phyloP scores from a whole-genome alignment of 2,797 vertebrate species.

The Adelosebastes latens region DNA sequence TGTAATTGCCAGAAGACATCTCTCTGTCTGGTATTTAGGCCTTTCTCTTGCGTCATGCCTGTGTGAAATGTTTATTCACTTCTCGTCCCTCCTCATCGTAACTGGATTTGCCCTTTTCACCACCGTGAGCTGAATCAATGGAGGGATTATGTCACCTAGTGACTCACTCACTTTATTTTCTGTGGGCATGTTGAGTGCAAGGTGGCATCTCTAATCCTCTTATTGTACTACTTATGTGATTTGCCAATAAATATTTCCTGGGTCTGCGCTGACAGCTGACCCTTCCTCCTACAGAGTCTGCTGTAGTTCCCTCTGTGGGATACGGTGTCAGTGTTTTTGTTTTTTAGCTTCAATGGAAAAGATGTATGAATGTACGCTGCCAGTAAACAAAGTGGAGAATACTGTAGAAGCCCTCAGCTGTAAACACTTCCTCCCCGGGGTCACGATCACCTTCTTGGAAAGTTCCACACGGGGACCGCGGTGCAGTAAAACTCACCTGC shows the following conservation, averaged over 20 bases:
- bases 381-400: slow-evolving; percentile 45
- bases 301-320: slow-evolving; percentile 23
- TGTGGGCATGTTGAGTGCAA: slow-evolving; percentile 37
- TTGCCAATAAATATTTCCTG: slow-evolving; percentile 35
- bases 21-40: slow-evolving; percentile 3
- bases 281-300: slow-evolving; percentile 19
- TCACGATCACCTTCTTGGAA: slow-evolving; percentile 43
- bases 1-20: not conserved
- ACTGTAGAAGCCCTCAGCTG: slow-evolving; percentile 3
- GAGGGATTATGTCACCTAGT: slow-evolving; percentile 50
- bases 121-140: slow-evolving; percentile 37
- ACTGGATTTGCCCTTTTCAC: slow-evolving; percentile 53
- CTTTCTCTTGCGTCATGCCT: slow-evolving; percentile 19
- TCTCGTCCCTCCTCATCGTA: slow-evolving; percentile 20
- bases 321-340: slow-evolving; percentile 28
- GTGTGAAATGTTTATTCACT: slow-evolving; percentile 40
- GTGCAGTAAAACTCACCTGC: slow-evolving; percentile 12
- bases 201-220: slow-evolving; percentile 58
- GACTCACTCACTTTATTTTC: slow-evolving; percentile 58
- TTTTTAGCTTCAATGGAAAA: slow-evolving; percentile 52
- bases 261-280: slow-evolving; percentile 38
- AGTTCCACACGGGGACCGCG: slow-evolving; percentile 32
- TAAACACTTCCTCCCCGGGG: slow-evolving; percentile 44
- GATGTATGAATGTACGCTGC: slow-evolving; percentile 32
- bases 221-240: slow-evolving; percentile 41